These are phyloP conservation scores for Noctilio leporinus DNA, from an alignment of 2,113 vertebrate species.

Conservation along the genomic window DNA sequence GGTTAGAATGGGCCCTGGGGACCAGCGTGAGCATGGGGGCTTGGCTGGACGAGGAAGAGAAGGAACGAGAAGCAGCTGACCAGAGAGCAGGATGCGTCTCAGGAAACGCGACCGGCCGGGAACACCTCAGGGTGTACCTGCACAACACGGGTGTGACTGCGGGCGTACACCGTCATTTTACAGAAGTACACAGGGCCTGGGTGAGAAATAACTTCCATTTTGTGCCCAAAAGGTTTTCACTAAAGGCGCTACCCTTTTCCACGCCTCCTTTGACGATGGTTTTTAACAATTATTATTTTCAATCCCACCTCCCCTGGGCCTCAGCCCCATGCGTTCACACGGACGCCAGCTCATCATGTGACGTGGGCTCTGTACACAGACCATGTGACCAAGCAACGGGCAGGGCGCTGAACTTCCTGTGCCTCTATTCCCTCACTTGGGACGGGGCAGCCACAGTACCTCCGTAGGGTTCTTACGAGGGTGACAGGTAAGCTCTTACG, in stretches of 20 bases:
- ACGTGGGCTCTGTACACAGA: neutral
- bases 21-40: no score
- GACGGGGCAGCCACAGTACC: neutral
- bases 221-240: neutral
- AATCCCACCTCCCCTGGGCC: neutral
- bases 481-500: neutral
- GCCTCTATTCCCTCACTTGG: neutral
- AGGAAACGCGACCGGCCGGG: neutral
- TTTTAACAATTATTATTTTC: neutral
- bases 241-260: neutral
- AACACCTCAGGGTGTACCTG: no score
- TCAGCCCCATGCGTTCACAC: accelerated
- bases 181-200: no score
- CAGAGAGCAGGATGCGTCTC: accelerated
- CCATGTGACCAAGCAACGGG: no score
- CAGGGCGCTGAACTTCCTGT: neutral
- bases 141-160: no score
- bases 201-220: neutral
- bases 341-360: accelerated
- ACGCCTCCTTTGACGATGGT: neutral
- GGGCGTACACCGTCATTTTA: no score
- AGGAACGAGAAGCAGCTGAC: no score
- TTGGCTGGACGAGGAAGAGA: accelerated
- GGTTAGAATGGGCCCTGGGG: neutral
- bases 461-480: no score